Conservation (phyloP, 2,797 vertebrate species). For the Platalea minor region DNA sequence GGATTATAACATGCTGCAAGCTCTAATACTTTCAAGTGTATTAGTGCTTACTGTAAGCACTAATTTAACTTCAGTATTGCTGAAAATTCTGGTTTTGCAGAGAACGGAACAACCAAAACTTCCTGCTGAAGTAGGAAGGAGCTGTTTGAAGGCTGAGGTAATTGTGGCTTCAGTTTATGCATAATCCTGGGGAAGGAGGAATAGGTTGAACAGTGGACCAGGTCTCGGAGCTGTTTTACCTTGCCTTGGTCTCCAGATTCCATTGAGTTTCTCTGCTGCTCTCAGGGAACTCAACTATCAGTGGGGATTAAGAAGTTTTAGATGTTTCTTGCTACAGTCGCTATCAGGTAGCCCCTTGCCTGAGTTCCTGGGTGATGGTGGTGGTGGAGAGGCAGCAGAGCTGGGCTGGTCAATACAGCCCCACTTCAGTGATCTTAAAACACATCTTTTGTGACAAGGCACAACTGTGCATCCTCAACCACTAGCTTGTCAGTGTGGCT, state of each 20-base stretch:
- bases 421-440: neutral
- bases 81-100: neutral
- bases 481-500: fast-evolving
- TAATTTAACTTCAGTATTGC: neutral
- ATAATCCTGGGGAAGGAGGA: neutral
- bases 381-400: neutral
- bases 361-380: fast-evolving
- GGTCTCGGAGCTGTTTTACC: neutral
- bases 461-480: neutral
- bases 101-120: neutral
- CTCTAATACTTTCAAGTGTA: neutral
- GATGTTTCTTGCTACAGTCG: neutral
- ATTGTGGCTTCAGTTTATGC: neutral
- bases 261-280: neutral
- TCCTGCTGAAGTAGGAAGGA: neutral
- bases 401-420: neutral
- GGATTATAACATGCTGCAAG: neutral
- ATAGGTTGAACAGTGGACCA: too few species aligned
- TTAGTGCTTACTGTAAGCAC: neutral
- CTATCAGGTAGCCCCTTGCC: neutral
- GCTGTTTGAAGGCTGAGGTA: neutral
- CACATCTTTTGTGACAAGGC: neutral
- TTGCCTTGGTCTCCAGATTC: neutral
- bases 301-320: neutral
- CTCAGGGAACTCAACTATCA: neutral